Conservation (phyloP, 2,797 vertebrate genomes). For the Cyclura pinguis region DNA sequence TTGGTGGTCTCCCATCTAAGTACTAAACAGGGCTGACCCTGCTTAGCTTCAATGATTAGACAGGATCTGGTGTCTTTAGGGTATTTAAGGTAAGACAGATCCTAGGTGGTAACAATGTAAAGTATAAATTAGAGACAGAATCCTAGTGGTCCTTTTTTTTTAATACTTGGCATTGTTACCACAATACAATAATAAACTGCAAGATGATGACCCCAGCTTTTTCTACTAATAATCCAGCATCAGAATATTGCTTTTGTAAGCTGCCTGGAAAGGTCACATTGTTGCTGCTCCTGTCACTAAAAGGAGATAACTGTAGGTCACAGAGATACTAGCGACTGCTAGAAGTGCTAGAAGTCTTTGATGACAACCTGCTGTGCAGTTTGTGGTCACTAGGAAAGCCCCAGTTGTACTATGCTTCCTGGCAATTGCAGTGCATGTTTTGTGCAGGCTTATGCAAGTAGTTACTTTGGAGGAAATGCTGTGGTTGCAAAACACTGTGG, state of each 20-base stretch:
- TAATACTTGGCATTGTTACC: background rate
- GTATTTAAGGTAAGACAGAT: too few species aligned
- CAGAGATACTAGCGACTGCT: background rate
- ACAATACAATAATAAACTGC: too few species aligned
- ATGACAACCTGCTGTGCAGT: conserved; percentile 38
- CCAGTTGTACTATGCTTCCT: conserved; percentile 61
- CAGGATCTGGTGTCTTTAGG: too few species aligned
- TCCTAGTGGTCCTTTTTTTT: background rate
- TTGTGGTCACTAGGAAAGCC: conserved; percentile 61
- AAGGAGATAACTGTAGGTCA: background rate
- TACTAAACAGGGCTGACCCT: too few species aligned
- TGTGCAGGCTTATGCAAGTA: conserved; percentile 62
- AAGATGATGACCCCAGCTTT: background rate
- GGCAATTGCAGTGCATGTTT: conserved; percentile 52
- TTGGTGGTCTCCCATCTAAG: too few species aligned
- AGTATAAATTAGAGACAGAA: background rate
- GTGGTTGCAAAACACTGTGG: conserved; percentile 60
- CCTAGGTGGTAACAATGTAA: too few species aligned
- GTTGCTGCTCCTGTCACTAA: background rate
- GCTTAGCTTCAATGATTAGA: too few species aligned
- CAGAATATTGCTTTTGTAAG: background rate
- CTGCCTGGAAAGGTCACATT: background rate
- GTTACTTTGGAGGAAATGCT: conserved; percentile 53
- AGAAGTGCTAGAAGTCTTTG: conserved; percentile 13
- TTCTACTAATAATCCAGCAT: background rate